These are phyloP conservation scores for Campaea margaritaria DNA, from an alignment of 2,888 invertebrate genomes.

Conservation along the genomic window DNA sequence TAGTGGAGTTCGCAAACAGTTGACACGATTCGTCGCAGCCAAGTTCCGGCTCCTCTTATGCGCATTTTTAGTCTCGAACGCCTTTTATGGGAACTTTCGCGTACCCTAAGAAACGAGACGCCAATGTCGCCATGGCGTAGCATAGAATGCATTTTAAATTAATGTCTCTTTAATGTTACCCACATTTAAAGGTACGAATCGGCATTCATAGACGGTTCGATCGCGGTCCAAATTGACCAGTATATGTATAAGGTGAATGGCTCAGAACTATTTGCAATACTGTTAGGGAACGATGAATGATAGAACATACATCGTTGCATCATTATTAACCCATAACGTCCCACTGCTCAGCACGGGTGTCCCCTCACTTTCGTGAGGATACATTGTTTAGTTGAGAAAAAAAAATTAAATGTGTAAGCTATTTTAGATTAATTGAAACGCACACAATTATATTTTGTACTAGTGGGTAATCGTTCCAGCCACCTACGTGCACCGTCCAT, in stretches of 20 bases:
- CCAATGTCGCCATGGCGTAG: constrained; percentile 48
- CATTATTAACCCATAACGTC: no score
- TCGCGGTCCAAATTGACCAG: constrained; percentile 15
- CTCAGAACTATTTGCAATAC: no score
- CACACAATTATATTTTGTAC: no score
- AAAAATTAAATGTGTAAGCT: no score
- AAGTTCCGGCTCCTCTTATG: constrained; percentile 58
- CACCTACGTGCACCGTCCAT: no score
- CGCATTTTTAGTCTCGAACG: constrained; percentile 63
- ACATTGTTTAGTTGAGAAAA: no score
- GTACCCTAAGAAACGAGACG: constrained; percentile 45
- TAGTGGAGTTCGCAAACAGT: constrained; percentile 66
- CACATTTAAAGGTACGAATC: constrained; percentile 20
- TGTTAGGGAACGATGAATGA: no score
- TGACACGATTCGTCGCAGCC: constrained; percentile 57
- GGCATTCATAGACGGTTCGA: constrained; percentile 1
- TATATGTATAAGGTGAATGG: constrained; percentile 15
- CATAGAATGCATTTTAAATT: constrained; percentile 47
- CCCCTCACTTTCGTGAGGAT: no score
- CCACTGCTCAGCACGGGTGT: no score
- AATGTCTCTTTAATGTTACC: neutral
- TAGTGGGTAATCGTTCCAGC: no score
- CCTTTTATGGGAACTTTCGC: constrained; percentile 58
- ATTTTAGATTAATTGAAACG: no score
- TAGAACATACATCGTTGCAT: no score